Evolutionary conservation across 2,113 vertebrate genomes (phyloP).

Genomic region (Hiodon tergisus): DNA sequence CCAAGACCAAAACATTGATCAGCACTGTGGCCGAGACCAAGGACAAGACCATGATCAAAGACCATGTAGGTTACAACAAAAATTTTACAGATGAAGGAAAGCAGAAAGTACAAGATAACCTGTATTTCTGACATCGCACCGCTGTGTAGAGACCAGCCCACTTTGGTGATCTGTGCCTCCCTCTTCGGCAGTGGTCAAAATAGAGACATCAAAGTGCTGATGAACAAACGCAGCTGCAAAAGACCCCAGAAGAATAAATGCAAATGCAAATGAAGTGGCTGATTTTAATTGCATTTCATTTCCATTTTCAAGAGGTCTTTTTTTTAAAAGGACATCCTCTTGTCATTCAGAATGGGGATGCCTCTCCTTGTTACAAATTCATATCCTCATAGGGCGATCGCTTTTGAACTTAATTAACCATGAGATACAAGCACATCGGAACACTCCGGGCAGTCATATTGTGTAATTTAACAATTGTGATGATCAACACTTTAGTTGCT

Average conservation of each 20-base stretch:
- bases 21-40: no score
- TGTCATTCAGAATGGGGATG: conserved; percentile 14
- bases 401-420: conserved; percentile 41
- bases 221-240: conserved; percentile 35
- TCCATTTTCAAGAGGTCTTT: conserved; percentile 27
- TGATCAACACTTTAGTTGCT: neutral
- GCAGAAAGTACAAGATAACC: no score
- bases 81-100: no score
- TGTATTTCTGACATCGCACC: no score
- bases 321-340: conserved; percentile 25
- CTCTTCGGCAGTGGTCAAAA: conserved; percentile 23
- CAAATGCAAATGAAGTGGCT: conserved; percentile 27
- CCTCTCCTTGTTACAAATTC: conserved; percentile 28
- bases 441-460: conserved; percentile 21
- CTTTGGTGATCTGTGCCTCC: conserved; percentile 6
- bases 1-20: no score
- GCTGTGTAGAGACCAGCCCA: no score
- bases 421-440: conserved; percentile 30
- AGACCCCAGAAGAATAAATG: conserved; percentile 28
- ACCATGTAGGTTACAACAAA: no score
- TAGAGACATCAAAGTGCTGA: conserved; percentile 38
- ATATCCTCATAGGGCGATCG: conserved; percentile 12
- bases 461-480: conserved; percentile 4
- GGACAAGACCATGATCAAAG: no score
- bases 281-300: conserved; percentile 41